Evolutionary conservation across 2,888 invertebrate genomes (phyloP).

Genomic region (Kryphioiulus occultus): DNA sequence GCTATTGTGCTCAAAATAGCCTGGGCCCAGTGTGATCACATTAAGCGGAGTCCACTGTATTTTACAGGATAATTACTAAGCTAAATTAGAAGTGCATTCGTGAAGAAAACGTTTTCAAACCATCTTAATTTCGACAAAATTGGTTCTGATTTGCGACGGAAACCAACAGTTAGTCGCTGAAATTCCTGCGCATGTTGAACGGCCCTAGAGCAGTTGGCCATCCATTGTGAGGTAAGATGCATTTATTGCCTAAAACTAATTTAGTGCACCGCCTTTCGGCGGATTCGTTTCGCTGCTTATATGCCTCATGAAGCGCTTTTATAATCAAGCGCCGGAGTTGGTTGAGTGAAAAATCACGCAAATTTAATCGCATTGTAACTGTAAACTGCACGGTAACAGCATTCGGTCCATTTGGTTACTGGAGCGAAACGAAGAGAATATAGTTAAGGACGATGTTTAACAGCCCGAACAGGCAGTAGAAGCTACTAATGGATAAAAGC

Average conservation of each 20-base stretch:
- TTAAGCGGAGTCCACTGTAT: too few species aligned
- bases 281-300: conserved; percentile 5
- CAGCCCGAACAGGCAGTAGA: neutral
- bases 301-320: conserved; percentile 5
- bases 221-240: neutral
- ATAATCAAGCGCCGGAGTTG: neutral
- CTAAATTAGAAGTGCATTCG: too few species aligned
- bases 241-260: neutral
- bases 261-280: neutral
- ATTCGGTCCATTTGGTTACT: conserved; percentile 5
- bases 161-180: neutral
- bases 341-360: conserved; percentile 5
- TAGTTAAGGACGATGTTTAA: neutral
- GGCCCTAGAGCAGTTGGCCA: neutral
- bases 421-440: conserved; percentile 5
- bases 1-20: too few species aligned
- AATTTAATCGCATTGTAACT: neutral
- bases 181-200: neutral
- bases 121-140: neutral
- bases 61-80: too few species aligned
- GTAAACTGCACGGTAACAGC: conserved; percentile 5
- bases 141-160: neutral
- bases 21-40: too few species aligned
- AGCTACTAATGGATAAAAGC: neutral
- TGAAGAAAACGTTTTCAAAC: too few species aligned